Base-by-base conservation (phyloP, 2,113 vertebrate species). In the Periophthalmodon schlosseri region DNA sequence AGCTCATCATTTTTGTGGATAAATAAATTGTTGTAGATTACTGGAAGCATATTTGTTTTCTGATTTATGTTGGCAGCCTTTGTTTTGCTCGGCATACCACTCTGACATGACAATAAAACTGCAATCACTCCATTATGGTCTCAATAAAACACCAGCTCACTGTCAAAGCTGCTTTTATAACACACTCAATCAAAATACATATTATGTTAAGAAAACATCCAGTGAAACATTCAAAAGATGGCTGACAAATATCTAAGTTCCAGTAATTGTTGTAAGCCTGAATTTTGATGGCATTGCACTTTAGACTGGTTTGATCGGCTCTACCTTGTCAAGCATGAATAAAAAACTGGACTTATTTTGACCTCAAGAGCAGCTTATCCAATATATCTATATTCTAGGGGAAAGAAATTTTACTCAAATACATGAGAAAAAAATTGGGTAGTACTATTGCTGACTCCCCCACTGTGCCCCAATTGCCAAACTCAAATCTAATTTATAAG, bases 21-120 rank as follows among this genome's bases (percentile, higher is more conserved):
- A 16, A 65, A 65, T 44, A 36, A 21, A 63, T 34, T 21, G 34
- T 44, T 74, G 33, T 46, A 10, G 21, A 34, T 44, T 18, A 49
- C 57, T 73, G 24, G 11, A 28, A 44, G 15, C 28, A 20, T 56
- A 8, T 68, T 56, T 12, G 10, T 16, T 7, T 28, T 46, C 52
- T 72, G 21, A 76, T 65, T 80, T 74, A 47, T 74, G 66, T 21
- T 56, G n/a, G 16, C 5, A 65, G 76, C 57, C 33, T 44, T 3
- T 67, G 75, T 66, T 71, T 73, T 64, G 39, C 18, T 50, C 24
- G 5, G 11, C 69, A 16, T 7, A 20, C 71, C 54, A n/a, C 1
- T 60, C n/a, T 4, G 3, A n/a, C 15, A 44, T 73, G 47, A 73
- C 70, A 76, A 34, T 68, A 68, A 73, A 75, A 64, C 52, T 34